These are phyloP conservation scores for Sminthurinus aureus DNA, from an alignment of 2,888 invertebrate species.

Conservation along the genomic window DNA sequence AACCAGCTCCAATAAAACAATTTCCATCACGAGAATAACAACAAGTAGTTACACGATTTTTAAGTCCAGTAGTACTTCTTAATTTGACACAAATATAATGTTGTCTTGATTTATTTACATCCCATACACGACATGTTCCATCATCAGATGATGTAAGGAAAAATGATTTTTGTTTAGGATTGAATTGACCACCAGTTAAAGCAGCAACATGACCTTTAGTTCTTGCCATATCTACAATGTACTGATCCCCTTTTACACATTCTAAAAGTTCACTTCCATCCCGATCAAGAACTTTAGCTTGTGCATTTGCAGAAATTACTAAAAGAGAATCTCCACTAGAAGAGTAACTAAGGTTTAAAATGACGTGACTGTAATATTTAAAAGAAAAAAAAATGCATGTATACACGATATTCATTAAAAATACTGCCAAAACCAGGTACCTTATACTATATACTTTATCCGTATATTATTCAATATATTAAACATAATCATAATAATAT, in stretches of 20 bases:
- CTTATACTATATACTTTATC: too few relatives aligned
- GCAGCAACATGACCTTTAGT: slow-evolving; percentile 96
- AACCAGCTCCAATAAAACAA: slow-evolving; percentile 88
- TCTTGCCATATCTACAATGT: slow-evolving; percentile 90
- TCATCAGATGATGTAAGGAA: slow-evolving; percentile 95
- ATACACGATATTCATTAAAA: too few relatives aligned
- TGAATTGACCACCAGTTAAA: slow-evolving; percentile 90
- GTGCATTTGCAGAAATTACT: slow-evolving; percentile 89
- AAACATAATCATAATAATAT: too few relatives aligned
- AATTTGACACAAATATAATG: slow-evolving; percentile 88
- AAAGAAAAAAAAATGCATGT: neutral
- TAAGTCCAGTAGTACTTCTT: slow-evolving; percentile 82
- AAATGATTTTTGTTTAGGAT: slow-evolving; percentile 88
- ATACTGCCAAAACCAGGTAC: neutral
- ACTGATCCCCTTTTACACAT: slow-evolving; percentile 94
- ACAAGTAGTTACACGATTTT: slow-evolving; percentile 84
- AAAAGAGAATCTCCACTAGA: slow-evolving; percentile 92
- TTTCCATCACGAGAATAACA: slow-evolving; percentile 85
- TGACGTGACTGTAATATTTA: slow-evolving; percentile 74
- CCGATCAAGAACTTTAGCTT: slow-evolving; percentile 91
- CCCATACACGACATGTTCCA: slow-evolving; percentile 93
- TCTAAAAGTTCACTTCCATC: slow-evolving; percentile 94
- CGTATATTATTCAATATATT: too few relatives aligned
- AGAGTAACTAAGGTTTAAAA: slow-evolving; percentile 88
- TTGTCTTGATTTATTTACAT: slow-evolving; percentile 77